Evolutionary conservation across 2,888 invertebrate species (phyloP).

Genomic region (Neria commutata): DNA sequence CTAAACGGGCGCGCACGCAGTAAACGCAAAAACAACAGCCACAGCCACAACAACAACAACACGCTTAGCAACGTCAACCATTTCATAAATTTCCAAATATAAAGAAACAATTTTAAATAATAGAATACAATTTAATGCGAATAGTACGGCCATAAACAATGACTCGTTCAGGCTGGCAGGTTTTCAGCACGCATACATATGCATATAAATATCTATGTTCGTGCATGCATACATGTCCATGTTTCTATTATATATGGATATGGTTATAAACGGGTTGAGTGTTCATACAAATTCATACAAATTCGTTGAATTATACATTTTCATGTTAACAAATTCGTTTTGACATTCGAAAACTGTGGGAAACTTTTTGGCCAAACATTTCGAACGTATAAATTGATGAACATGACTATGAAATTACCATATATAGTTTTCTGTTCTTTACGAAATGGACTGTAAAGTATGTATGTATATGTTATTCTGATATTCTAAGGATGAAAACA

Average conservation of each 20-base stretch:
- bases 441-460: no score
- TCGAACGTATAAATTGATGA: no score
- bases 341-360: slow-evolving; percentile 42
- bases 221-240: no score
- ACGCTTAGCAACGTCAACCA: slow-evolving; percentile 23
- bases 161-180: slow-evolving; percentile 3
- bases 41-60: slow-evolving; percentile 30
- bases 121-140: slow-evolving; percentile 15
- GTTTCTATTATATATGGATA: no score
- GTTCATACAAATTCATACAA: no score
- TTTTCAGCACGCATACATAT: not conserved
- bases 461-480: no score
- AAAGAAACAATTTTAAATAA: slow-evolving; percentile 14
- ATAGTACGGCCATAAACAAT: slow-evolving; percentile 18
- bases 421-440: no score
- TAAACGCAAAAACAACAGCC: slow-evolving; percentile 1
- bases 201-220: not conserved
- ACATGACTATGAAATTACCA: no score
- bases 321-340: slow-evolving; percentile 52
- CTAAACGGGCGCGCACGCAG: slow-evolving; percentile 21
- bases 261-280: not conserved
- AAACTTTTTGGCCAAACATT: slow-evolving; percentile 42
- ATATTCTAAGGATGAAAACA: no score
- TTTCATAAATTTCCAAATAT: slow-evolving; percentile 23
- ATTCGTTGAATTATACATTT: slow-evolving; percentile 53